Percentiles rank a stretch among this genome's conserved stretches.
Conservation (phyloP, 2,113 vertebrate species). For the Solea solea region DNA sequence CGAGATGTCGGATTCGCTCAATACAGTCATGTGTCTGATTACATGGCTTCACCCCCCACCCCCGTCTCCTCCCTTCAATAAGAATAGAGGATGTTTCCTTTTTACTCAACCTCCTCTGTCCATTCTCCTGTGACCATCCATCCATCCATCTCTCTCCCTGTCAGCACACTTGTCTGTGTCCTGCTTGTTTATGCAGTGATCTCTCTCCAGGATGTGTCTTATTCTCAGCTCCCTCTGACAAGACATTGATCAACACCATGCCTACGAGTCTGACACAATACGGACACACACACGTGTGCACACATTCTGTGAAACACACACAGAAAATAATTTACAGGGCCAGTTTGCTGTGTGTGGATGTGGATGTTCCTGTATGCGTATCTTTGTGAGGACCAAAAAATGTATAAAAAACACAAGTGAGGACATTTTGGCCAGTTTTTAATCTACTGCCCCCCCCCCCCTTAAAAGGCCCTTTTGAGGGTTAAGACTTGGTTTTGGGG, state of each 20-base stretch:
- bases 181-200: slow-evolving; percentile 41
- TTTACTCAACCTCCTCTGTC: slow-evolving; percentile 26
- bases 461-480: no score
- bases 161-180: slow-evolving; percentile 35
- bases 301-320: slow-evolving; percentile 11
- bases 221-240: slow-evolving; percentile 57
- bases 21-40: neutral
- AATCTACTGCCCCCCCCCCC: no score
- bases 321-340: neutral
- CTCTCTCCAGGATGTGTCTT: slow-evolving; percentile 51
- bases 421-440: no score
- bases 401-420: no score
- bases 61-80: slow-evolving; percentile 34
- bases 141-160: slow-evolving; percentile 35
- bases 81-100: slow-evolving; percentile 33
- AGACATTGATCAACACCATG: slow-evolving; percentile 53
- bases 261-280: slow-evolving; percentile 43
- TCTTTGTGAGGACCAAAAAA: no score
- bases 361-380: no score
- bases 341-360: neutral
- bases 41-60: slow-evolving; percentile 9
- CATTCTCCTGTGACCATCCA: slow-evolving; percentile 41
- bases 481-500: no score
- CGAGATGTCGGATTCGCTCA: slow-evolving; percentile 10
- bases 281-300: slow-evolving; percentile 1